Evolutionary conservation across 2,113 vertebrate species (phyloP).

Genomic region (Nannobrachium achirus): DNA sequence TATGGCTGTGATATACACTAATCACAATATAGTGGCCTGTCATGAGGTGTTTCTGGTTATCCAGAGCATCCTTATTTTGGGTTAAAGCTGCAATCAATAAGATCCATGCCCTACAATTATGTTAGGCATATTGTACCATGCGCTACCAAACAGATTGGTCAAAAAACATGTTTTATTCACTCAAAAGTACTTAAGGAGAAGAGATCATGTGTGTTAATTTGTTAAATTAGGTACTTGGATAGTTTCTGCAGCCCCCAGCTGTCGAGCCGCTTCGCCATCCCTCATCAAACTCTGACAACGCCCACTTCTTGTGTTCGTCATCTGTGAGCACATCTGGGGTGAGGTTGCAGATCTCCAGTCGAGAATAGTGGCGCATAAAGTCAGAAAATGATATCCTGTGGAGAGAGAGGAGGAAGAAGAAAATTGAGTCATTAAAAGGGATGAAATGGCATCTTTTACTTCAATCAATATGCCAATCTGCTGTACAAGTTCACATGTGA

Average conservation of each 20-base stretch:
- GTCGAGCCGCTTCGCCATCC: constrained; percentile 88
- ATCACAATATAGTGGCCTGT: too few relatives aligned
- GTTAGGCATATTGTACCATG: neutral
- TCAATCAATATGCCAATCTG: neutral
- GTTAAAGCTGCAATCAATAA: too few relatives aligned
- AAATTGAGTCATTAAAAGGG: neutral
- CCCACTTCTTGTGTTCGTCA: constrained; percentile 85
- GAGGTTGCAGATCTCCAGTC: constrained; percentile 93
- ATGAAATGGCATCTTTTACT: neutral
- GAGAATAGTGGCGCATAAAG: constrained; percentile 89
- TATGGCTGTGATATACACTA: too few relatives aligned
- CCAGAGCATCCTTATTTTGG: too few relatives aligned
- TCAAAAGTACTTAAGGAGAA: neutral
- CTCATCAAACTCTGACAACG: constrained; percentile 86
- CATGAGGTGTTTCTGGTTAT: too few relatives aligned
- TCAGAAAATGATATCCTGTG: constrained; percentile 89
- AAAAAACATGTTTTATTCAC: neutral
- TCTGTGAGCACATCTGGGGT: constrained; percentile 87
- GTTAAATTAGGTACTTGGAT: constrained; percentile 73
- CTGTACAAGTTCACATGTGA: too few relatives aligned
- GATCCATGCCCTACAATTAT: too few relatives aligned
- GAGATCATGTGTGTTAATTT: neutral
- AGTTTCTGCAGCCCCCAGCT: constrained; percentile 92
- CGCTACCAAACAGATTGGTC: neutral
- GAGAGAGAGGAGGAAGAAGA: constrained; percentile 6